Evolutionary conservation across 2,113 vertebrate genomes (phyloP).

Genomic region (Coreoperca whiteheadi): DNA sequence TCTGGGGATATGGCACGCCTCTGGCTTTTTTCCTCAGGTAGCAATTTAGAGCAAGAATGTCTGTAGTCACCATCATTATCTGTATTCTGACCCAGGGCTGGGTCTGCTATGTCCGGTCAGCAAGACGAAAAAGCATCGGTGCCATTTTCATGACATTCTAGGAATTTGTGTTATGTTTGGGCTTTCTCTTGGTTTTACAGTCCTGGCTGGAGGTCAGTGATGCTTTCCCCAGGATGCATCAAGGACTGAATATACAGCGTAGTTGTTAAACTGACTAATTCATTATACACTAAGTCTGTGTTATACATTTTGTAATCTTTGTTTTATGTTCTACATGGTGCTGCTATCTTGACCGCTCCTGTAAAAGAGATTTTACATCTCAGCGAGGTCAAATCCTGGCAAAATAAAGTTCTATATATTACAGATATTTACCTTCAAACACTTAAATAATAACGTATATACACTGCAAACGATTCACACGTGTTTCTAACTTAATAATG

Average conservation of each 20-base stretch:
- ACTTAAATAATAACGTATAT: neutral
- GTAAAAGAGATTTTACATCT: neutral
- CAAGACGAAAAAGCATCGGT: neutral
- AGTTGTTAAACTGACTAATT: neutral
- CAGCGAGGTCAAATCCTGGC: neutral
- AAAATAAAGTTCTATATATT: neutral
- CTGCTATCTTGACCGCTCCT: neutral
- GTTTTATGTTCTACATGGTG: neutral
- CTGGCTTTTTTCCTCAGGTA: slow-evolving; percentile 75
- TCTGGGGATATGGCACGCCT: slow-evolving; percentile 63
- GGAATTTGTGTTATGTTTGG: slow-evolving; percentile 47
- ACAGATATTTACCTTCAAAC: neutral
- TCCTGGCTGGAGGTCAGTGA: neutral
- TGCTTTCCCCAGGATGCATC: neutral
- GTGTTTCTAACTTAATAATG: neutral
- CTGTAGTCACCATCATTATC: slow-evolving; percentile 73
- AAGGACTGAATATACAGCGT: neutral
- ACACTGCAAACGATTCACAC: neutral
- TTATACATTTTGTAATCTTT: neutral
- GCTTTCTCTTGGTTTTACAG: slow-evolving; percentile 31
- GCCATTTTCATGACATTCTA: slow-evolving; percentile 51
- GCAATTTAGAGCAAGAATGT: slow-evolving; percentile 81
- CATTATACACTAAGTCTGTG: neutral
- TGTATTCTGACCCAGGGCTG: slow-evolving; percentile 62
- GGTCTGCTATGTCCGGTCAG: slow-evolving; percentile 46